Base-by-base conservation (phyloP, 2,797 vertebrate genomes). In the Sus cebifrons region DNA sequence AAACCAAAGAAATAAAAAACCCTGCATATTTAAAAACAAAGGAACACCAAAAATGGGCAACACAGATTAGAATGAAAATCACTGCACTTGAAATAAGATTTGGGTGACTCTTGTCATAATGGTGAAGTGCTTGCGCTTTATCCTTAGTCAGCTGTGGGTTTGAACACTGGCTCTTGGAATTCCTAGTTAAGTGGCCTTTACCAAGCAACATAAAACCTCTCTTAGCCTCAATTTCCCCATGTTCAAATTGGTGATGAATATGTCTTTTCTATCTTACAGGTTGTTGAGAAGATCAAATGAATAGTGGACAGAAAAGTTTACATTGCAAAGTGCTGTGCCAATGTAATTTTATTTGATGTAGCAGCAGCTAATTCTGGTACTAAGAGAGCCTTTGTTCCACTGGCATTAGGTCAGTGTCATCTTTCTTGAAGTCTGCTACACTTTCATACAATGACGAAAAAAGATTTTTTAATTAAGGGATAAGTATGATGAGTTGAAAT, bases 401-500 rank as follows among this genome's bases (percentile, higher is more conserved):
- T 81, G 17, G 36, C 40, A 91, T 86, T 87, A 58, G 73, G 40
- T 81, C 20, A 96, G 20, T 40, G 15, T 68, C 11, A 32, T 64
- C 64, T 88, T 95, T 95, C 77, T 92, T 94, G 20, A 86, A 82
- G 21, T 44, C n/a, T 23, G 81, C 29, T 58, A 81, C 27, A 84
- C 64, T 78, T 78, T 84, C 62, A 81, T 44, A 64, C 65, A 93
- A 94, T 27, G 32, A 65, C 88, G 32, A 56, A 23, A 56, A 10
- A 74, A 15, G 67, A 44, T 94, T 94, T 95, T 86, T 82, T 75
- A 94, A 82, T 93, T 85, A 88, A 97, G 58, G 25, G 1, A 0
- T 75, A 89, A 62, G 1, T 91, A 11, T 52, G n/a, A 78, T 91
- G 67, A 82, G 10, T 64, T 89, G 32, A 86, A 83, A 86, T 49